A percentile compares a stretch with the other conserved stretches of the same genome.
Evolutionary conservation across 2,113 vertebrate species (phyloP).

Genomic region (Hippocampus mohnikei): DNA sequence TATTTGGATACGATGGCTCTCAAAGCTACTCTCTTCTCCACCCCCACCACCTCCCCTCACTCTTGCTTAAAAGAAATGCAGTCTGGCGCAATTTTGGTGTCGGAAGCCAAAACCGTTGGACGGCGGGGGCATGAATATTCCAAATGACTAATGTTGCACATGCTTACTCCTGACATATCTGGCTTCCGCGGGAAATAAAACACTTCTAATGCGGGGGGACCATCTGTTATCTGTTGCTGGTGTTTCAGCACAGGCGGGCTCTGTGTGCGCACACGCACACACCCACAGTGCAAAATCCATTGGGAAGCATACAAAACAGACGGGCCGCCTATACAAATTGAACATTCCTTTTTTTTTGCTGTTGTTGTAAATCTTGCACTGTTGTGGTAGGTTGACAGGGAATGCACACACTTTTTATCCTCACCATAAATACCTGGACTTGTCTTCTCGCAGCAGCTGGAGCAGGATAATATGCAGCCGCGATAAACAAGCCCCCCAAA

Average conservation of each 20-base stretch:
- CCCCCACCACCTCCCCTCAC: slow-evolving; percentile 3
- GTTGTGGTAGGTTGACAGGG: slow-evolving; percentile 57
- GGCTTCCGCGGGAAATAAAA: slow-evolving; percentile 75
- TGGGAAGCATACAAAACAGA: slow-evolving; percentile 55
- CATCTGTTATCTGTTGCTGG: slow-evolving; percentile 77
- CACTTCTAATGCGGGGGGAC: slow-evolving; percentile 73
- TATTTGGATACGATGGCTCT: not conserved
- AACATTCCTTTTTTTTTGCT: slow-evolving; percentile 56
- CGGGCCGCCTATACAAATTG: slow-evolving; percentile 67
- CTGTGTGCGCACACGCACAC: slow-evolving; percentile 4
- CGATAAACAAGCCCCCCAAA: slow-evolving; percentile 46
- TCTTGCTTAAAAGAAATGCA: slow-evolving; percentile 54
- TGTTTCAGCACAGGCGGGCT: slow-evolving; percentile 63
- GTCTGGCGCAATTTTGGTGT: slow-evolving; percentile 63
- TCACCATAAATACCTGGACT: slow-evolving; percentile 64
- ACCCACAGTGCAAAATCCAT: slow-evolving; percentile 39
- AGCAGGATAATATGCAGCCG: slow-evolving; percentile 53
- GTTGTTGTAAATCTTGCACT: slow-evolving; percentile 58
- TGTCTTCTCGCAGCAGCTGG: slow-evolving; percentile 54
- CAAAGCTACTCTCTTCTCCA: not conserved
- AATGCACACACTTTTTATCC: slow-evolving; percentile 63
- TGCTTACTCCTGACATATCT: slow-evolving; percentile 75
- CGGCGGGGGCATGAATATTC: slow-evolving; percentile 72
- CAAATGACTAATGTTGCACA: slow-evolving; percentile 74
- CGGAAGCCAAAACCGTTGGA: slow-evolving; percentile 51